A percentile compares a stretch with the other conserved stretches of the same genome.
Conservation (phyloP, 2,113 vertebrate species). For the Mugil cephalus region DNA sequence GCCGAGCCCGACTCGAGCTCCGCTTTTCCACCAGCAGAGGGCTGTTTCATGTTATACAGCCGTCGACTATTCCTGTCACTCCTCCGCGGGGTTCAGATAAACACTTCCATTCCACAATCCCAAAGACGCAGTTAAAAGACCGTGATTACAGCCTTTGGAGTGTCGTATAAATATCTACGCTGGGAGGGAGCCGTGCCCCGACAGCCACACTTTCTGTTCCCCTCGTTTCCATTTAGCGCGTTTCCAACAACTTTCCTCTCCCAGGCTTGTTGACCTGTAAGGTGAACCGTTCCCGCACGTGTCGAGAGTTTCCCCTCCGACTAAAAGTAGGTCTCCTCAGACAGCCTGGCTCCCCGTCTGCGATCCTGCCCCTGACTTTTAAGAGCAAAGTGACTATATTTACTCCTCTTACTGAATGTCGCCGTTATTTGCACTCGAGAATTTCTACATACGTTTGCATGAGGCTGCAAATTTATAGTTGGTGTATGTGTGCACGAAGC, state of each 20-base stretch:
- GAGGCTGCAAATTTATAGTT: conserved; percentile 25
- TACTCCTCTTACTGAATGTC: conserved; percentile 33
- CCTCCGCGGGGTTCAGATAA: conserved; percentile 74
- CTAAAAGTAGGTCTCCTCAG: conserved; percentile 58
- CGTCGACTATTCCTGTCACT: conserved; percentile 76
- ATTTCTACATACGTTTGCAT: conserved; percentile 23
- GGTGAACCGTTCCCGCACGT: conserved; percentile 69
- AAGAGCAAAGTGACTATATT: conserved; percentile 37
- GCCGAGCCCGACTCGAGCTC: conserved; percentile 58
- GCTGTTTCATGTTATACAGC: conserved; percentile 77
- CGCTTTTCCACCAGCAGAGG: conserved; percentile 67
- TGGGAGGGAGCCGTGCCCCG: conserved; percentile 48
- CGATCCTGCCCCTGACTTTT: conserved; percentile 34
- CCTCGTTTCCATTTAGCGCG: conserved; percentile 68
- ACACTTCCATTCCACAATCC: conserved; percentile 79
- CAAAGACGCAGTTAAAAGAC: conserved; percentile 77
- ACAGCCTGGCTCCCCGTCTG: conserved; percentile 61
- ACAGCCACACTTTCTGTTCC: conserved; percentile 61
- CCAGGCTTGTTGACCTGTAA: conserved; percentile 58
- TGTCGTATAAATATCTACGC: conserved; percentile 76
- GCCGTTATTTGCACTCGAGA: conserved; percentile 8
- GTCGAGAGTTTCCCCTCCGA: conserved; percentile 51
- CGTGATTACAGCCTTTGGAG: conserved; percentile 80
- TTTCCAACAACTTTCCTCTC: conserved; percentile 63
- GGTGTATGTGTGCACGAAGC: neutral